Evolutionary conservation across 2,113 vertebrate genomes (phyloP).

Genomic region (Myotis brandtii): DNA sequence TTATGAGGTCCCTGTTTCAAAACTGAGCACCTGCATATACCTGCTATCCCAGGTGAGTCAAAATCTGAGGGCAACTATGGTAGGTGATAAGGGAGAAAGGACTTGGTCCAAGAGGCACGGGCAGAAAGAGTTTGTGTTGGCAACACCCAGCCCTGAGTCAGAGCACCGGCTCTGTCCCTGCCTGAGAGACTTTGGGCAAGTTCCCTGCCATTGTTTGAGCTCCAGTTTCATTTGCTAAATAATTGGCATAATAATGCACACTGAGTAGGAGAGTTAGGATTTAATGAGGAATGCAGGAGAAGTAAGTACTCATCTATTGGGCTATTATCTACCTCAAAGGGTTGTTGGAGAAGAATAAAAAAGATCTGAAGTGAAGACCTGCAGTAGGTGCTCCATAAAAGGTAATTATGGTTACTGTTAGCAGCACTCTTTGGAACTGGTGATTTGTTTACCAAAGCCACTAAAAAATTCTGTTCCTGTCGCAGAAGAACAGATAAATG

Average conservation of each 20-base stretch:
- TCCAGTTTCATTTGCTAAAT: slow-evolving; percentile 60
- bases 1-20: neutral
- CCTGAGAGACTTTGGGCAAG: neutral
- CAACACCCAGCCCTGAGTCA: neutral
- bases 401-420: slow-evolving; percentile 55
- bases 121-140: no score
- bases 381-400: slow-evolving; percentile 54
- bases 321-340: slow-evolving; percentile 62
- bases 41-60: neutral
- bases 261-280: neutral
- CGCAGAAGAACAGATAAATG: slow-evolving; percentile 70
- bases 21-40: neutral
- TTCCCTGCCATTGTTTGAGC: neutral
- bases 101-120: neutral
- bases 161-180: neutral
- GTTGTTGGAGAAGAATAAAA: slow-evolving; percentile 56
- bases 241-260: slow-evolving; percentile 56
- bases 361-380: slow-evolving; percentile 5
- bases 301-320: slow-evolving; percentile 45
- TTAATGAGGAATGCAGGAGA: slow-evolving; percentile 56
- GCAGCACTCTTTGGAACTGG: slow-evolving; percentile 69
- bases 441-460: slow-evolving; percentile 73
- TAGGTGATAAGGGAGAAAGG: neutral
- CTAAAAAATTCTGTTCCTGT: slow-evolving; percentile 75
- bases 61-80: neutral